phyloP scores from a whole-genome alignment of 2,797 vertebrate species.

The Notamacropus eugenii region DNA sequence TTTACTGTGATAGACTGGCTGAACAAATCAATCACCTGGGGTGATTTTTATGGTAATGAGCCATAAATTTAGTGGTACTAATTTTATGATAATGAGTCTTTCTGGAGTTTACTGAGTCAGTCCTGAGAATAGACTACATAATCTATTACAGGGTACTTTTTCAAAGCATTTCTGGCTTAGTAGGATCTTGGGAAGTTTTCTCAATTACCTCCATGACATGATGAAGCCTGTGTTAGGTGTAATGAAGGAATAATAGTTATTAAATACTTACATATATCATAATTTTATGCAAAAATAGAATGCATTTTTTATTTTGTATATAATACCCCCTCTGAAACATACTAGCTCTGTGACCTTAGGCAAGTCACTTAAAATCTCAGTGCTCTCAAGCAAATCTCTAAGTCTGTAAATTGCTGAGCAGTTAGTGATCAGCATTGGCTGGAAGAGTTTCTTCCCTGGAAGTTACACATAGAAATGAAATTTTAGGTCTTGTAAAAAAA shows the following conservation, averaged over 20 bases:
- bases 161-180: not conserved
- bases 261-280: not conserved
- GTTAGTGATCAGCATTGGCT: not conserved
- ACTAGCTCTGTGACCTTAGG: not conserved
- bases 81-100: not conserved
- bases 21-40: not conserved
- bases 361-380: not conserved
- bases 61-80: not conserved
- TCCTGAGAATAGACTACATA: not conserved
- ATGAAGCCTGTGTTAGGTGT: not conserved
- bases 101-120: not conserved
- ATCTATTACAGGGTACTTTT: not conserved
- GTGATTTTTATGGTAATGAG: not conserved
- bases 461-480: not conserved
- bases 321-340: not conserved
- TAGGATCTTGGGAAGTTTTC: not conserved
- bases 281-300: not conserved
- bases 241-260: not conserved
- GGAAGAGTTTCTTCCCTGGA: not conserved
- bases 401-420: not conserved
- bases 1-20: not conserved
- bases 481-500: not conserved
- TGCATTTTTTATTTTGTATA: not conserved
- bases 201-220: not conserved
- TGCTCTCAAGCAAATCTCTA: not conserved